Base-by-base conservation (phyloP, 2,113 vertebrate species). In the Tympanuchus pallidicinctus region DNA sequence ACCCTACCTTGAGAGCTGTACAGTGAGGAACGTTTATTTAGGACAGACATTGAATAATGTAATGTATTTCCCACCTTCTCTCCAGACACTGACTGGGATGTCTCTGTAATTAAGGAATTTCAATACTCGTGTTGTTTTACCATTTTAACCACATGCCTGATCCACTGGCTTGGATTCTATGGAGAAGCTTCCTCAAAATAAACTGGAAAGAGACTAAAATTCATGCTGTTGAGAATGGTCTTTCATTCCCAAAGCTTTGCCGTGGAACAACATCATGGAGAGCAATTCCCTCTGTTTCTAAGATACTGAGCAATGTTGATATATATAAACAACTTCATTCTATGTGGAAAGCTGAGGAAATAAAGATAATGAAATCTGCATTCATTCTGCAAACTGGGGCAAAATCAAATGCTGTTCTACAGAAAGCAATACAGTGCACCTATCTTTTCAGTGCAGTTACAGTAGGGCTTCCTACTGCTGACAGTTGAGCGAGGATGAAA, bases 21-120 rank as follows among this genome's bases (percentile, higher is more conserved):
- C 1, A 0, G 18, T 83, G 50, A 72, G 69, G 16, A 30, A 86
- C 50, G 16, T 30, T 77, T 60, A 47, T 24, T 50, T 0, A 50
- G 76, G 90, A 38, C 3, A 77, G 15, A n/a, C 40, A 82, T 14
- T 47, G 17, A 91, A 73, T 16, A 22, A 42, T 12, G 42, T 47
- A 36, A 66, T 0, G 0, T 45, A 80, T 74, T 82, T 43, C 48
- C 21, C 22, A 10, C 20, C 47, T 3, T 11, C 5, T 6, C 42
- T 43, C 5, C 1, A 34, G n/a, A 71, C 36, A 88, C 67, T 36
- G 40, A 60, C 32, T 59, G 56, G 32, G 21, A 21, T 47, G 73
- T 12, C 48, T 54, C 27, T 76, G 40, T 52, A 18, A 82, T 12
- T 13, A 52, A 84, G 43, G 14, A 66, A 28, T 38, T 63, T 57